Base-by-base conservation (phyloP, 2,888 invertebrate genomes). In the Oxycera nigricornis region DNA sequence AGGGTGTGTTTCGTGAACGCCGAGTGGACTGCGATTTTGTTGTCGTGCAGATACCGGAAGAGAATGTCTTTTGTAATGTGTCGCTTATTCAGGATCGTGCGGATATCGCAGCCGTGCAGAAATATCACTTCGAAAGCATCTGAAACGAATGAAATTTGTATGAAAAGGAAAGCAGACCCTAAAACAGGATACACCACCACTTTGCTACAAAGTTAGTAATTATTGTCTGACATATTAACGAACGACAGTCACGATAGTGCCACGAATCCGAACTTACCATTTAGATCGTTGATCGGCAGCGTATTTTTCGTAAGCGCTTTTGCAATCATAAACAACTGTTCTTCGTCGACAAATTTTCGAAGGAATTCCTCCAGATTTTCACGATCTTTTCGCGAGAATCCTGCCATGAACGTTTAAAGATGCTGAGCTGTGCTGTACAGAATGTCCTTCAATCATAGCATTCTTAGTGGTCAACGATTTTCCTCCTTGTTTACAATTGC, bases 51-150 rank as follows among this genome's bases (percentile, higher is more conserved):
- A 79, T 90, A 90, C 70, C 84, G 83, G 74, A 88, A 88, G 2
- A 90, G 79, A 22, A 88, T 79, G 41, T 89, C 88, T 79, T 86
- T 87, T 0, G 88, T 89, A 1, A 90, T 81, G 22, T 82, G 81
- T 76, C 87, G 87, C 75, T 89, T 84, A 73, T 84, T 86, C 2
- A 90, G 80, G 17, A 90, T 81, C 26, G 87, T 84, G 46, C 84
- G 78, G 6, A 83, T 81, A 75, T 86, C 86, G 1, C 85, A 82
- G 1, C 88, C 86, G 78, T 89, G 88, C 28, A 85, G 84, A 2
- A 87, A 80, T 39, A 90, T 86, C 1, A 85, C 85, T 68, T 86
- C 81, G 4, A 88, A 81, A 0, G 89, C 89, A 59, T 88, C 90
- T 90, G 78, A 28, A 85, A 83, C 74, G 14, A 39, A 39, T 39